Conservation (phyloP, 2,888 invertebrate species). For the Micoletzkya japonica region DNA sequence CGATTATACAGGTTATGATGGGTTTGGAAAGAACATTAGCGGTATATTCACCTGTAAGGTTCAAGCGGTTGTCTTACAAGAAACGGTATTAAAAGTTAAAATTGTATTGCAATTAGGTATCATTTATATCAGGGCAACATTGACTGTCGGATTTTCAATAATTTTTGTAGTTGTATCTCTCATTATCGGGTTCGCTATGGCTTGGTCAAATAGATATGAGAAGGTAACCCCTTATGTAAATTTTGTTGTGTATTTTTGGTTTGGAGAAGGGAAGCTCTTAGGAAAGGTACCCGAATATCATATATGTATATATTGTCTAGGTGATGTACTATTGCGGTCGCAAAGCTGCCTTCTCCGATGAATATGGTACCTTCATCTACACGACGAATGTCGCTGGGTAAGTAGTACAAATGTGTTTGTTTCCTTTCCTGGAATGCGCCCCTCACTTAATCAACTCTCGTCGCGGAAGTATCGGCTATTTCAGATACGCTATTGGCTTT, state of each 20-base stretch:
- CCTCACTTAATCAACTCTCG: not conserved
- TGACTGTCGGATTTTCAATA: constrained; percentile 10
- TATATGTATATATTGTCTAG: not conserved
- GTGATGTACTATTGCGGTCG: constrained; percentile 29
- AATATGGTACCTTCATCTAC: constrained; percentile 34
- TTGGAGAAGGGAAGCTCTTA: no score
- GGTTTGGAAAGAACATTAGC: constrained; percentile 26
- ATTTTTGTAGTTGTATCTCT: constrained; percentile 22
- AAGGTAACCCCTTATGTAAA: no score
- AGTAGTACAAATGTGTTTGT: not conserved
- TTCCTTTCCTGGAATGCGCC: not conserved
- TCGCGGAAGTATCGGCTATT: not conserved
- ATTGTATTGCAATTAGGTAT: not conserved
- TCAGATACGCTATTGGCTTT: constrained; percentile 28
- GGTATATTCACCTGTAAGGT: constrained; percentile 15
- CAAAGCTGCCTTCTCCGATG: constrained; percentile 34
- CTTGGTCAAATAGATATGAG: constrained; percentile 5
- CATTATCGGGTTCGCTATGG: constrained; percentile 13
- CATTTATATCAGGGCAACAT: constrained; percentile 5
- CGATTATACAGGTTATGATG: constrained; percentile 29
- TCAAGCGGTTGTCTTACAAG: constrained; percentile 7
- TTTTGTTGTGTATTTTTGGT: no score
- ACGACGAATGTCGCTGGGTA: constrained; percentile 32
- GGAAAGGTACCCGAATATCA: no score
- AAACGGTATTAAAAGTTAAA: not conserved